A percentile compares a stretch with the other conserved stretches of the same genome.
phyloP scores from a whole-genome alignment of 2,113 vertebrate genomes.

The Neopipo cinnamomea region DNA sequence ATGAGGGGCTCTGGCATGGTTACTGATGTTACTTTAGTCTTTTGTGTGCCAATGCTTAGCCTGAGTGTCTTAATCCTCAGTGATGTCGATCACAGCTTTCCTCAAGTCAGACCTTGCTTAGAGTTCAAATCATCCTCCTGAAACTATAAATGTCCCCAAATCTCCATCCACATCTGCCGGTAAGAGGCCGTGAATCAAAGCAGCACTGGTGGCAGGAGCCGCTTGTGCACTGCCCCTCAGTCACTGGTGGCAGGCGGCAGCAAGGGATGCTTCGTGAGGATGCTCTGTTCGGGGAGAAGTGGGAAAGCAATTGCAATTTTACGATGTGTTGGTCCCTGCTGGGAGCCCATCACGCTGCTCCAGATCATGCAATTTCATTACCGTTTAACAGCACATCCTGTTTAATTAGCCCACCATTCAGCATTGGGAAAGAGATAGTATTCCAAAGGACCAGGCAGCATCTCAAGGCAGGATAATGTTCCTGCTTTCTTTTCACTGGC shows the following conservation, averaged over 20 bases:
- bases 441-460: background rate
- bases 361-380: background rate
- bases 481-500: background rate
- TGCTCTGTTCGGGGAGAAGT: background rate
- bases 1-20: background rate
- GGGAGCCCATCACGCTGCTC: accelerated
- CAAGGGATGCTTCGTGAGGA: background rate
- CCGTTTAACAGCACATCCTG: background rate
- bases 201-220: background rate
- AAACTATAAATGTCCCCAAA: background rate
- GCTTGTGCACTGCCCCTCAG: accelerated
- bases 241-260: background rate
- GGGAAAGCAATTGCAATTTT: background rate
- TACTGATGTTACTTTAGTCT: background rate
- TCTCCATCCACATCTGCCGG: background rate
- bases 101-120: background rate
- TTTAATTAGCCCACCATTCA: background rate
- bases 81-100: background rate
- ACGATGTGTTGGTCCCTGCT: background rate
- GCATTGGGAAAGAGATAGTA: background rate
- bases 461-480: background rate
- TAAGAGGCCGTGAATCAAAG: no score
- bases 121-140: background rate
- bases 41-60: background rate
- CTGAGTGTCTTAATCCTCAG: background rate